These are phyloP conservation scores for Luscinia megarhynchos DNA, from an alignment of 2,797 vertebrate species.

Conservation along the genomic window DNA sequence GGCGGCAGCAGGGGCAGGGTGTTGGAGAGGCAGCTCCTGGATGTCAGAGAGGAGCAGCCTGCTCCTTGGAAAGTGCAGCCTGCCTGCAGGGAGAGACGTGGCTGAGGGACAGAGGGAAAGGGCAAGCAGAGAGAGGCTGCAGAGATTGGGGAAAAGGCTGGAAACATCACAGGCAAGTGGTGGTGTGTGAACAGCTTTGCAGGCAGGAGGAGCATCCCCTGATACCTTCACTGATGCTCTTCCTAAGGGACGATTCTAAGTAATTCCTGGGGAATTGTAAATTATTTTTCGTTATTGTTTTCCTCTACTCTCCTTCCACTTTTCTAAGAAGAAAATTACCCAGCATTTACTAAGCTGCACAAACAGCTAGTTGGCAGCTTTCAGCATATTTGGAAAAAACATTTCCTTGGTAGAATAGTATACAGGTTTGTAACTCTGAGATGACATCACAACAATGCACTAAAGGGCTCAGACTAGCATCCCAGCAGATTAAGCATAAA, in stretches of 20 bases:
- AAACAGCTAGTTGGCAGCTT: slow-evolving; percentile 42
- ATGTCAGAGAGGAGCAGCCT: background rate
- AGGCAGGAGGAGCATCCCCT: background rate
- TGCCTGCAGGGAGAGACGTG: accelerated
- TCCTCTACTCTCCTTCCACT: background rate
- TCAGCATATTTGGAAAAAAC: slow-evolving; percentile 37
- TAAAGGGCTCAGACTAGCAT: background rate
- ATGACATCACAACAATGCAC: background rate
- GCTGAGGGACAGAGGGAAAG: background rate
- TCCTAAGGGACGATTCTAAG: background rate
- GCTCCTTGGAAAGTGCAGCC: background rate
- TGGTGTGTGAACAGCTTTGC: background rate
- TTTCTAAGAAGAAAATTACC: slow-evolving; percentile 49
- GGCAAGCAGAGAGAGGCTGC: background rate
- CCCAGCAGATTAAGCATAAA: background rate
- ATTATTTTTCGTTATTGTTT: slow-evolving; percentile 9
- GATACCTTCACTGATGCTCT: background rate
- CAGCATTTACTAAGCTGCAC: slow-evolving; percentile 44
- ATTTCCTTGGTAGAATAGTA: slow-evolving; percentile 9
- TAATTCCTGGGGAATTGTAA: background rate
- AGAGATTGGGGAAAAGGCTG: background rate
- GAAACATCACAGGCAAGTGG: accelerated
- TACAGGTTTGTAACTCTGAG: background rate
- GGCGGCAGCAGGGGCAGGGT: background rate
- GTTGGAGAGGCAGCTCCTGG: background rate